Evolutionary conservation across 2,797 vertebrate genomes (phyloP), one percentile per base, ranked within the genome.

Genomic region (Poecilia gillii): DNA sequence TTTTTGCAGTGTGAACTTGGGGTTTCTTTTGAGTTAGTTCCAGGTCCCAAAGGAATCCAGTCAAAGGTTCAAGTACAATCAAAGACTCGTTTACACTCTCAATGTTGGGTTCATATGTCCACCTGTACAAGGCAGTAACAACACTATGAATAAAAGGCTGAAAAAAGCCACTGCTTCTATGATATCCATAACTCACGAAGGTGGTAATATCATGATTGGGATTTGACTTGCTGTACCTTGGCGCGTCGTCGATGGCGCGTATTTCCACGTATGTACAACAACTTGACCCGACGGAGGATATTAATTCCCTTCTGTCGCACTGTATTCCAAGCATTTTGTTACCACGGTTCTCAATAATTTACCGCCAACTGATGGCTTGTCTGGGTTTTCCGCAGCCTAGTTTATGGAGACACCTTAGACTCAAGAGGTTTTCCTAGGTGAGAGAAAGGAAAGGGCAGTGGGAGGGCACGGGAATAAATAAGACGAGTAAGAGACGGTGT

Each of bases 331-430:
- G 53, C 46, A 13, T 53, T 82, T 81, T 20, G 78, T 23, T 62
- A 55, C 36, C 28, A 75, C 13, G 8, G 82, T n/a, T 79, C 45
- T 88, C 81, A 90, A 90, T 88, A 88, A 90, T 90, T 90, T 72
- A 88, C 64, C 28, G 39, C 71, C 41, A 78, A 81, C 75, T 23
- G 11, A 72, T 76, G 74, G n/a, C 43, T 81, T 11, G 4, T 74
- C 39, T 51, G 18, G 0, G 0, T 76, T 81, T 83, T 77, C 86
- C 87, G 74, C 73, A 49, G 76, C 77, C 36, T 71, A 36, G 45
- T 83, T 82, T 77, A 57, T 57, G 68, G 76, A 59, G 46, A 47
- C 20, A 25, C 51, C 75, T 59, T 18, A 20, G 47, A 85, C 74
- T 31, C 0, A 5, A 74, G 78, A 76, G 79, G 70, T 80, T 83